These are phyloP conservation scores for Cephus runcator DNA, from an alignment of 2,888 invertebrate genomes.

Conservation along the genomic window DNA sequence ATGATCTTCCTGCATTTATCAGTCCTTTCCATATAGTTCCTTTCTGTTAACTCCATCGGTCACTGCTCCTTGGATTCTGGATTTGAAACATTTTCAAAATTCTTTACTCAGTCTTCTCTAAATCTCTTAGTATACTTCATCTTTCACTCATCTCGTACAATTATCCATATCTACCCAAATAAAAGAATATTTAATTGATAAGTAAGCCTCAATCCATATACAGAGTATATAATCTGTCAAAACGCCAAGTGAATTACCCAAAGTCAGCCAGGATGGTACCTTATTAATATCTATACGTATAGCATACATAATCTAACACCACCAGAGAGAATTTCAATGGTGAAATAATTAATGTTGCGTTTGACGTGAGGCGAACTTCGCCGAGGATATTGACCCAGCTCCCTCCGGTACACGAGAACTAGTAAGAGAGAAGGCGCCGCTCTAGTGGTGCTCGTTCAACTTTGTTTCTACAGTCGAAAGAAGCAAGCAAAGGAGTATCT, in stretches of 20 bases:
- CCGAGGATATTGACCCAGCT: constrained; percentile 38
- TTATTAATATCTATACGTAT: not conserved
- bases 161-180: not conserved
- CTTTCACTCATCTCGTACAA: not conserved
- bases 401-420: not conserved
- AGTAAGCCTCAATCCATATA: not conserved
- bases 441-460: not conserved
- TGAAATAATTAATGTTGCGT: constrained; percentile 20
- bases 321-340: not conserved
- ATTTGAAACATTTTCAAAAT: not conserved
- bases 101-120: not conserved
- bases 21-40: not conserved
- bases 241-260: not conserved
- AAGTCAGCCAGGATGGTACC: not conserved
- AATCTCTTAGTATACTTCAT: not conserved
- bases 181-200: not conserved
- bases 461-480: not conserved
- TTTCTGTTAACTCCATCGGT: not conserved
- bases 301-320: not conserved
- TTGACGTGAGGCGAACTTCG: constrained; percentile 24
- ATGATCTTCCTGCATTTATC: not conserved
- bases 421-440: not conserved
- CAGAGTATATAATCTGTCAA: not conserved
- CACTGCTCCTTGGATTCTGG: not conserved
- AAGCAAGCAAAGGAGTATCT: not conserved